phyloP scores from a whole-genome alignment of 1,140 invertebrate genomes.

The Dolichoris vasculosae region DNA sequence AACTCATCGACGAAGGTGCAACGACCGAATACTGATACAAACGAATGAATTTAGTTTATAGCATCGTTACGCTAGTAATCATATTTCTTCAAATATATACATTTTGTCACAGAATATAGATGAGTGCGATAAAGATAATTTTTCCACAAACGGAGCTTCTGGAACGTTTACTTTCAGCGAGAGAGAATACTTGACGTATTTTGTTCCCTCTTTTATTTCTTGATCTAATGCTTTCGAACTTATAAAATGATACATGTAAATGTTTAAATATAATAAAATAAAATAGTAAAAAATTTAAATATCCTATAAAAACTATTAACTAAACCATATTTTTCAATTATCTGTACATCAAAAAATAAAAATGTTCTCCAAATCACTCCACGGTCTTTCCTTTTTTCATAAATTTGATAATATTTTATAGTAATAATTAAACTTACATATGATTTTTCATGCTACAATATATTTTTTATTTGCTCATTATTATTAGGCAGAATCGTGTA shows the following conservation, averaged over 20 bases:
- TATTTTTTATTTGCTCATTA: neutral
- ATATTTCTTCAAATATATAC: neutral
- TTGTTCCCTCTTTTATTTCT: neutral
- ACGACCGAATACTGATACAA: neutral
- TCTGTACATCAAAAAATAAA: too few relatives aligned
- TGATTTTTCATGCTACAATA: neutral
- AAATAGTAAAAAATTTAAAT: too few relatives aligned
- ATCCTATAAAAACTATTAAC: too few relatives aligned
- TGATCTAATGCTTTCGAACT: too few relatives aligned
- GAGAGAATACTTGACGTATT: neutral
- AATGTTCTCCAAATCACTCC: too few relatives aligned
- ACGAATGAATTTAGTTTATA: neutral
- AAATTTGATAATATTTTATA: neutral
- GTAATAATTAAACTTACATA: neutral
- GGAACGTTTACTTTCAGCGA: neutral
- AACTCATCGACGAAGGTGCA: conserved; percentile 1
- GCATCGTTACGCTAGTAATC: neutral
- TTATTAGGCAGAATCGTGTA: neutral
- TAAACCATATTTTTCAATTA: too few relatives aligned
- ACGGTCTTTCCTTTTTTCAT: too few relatives aligned
- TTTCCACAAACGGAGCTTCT: conserved; percentile 40
- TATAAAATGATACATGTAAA: too few relatives aligned
- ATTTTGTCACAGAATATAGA: neutral
- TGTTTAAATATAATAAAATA: too few relatives aligned
- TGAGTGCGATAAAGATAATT: conserved; percentile 12